Evolutionary conservation across 2,113 vertebrate genomes (phyloP).

Genomic region (Heptranchias perlo): DNA sequence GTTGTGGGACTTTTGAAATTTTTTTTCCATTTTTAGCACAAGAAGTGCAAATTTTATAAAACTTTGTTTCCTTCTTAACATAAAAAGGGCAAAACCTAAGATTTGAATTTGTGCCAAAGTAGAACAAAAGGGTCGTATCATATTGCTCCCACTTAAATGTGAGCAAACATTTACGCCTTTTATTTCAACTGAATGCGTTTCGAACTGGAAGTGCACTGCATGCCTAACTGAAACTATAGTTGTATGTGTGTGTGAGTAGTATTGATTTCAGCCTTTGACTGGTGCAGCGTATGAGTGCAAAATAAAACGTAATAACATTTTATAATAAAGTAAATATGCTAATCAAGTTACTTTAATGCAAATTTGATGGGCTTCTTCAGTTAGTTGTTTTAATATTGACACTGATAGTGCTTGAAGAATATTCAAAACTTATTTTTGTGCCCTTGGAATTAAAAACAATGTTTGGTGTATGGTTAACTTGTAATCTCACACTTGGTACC

Average conservation of each 20-base stretch:
- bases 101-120: slow-evolving; percentile 14
- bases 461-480: not conserved
- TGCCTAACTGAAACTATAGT: slow-evolving; percentile 1
- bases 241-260: not conserved
- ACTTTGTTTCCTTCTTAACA: not conserved
- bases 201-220: not conserved
- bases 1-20: not conserved
- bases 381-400: not conserved
- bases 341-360: not conserved
- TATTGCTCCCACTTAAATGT: not conserved
- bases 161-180: not conserved
- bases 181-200: slow-evolving; percentile 23
- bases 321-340: slow-evolving; percentile 8
- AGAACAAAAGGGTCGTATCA: not conserved
- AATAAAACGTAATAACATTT: not conserved
- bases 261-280: slow-evolving; percentile 24
- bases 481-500: not conserved
- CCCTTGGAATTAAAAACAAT: not conserved
- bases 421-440: not conserved
- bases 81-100: slow-evolving; percentile 8
- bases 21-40: not conserved
- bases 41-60: not conserved
- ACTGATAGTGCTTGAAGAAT: not conserved
- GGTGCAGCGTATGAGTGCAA: not conserved
- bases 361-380: not conserved